Conservation (phyloP, 2,888 invertebrate species). For the Oasisia sp. region DNA sequence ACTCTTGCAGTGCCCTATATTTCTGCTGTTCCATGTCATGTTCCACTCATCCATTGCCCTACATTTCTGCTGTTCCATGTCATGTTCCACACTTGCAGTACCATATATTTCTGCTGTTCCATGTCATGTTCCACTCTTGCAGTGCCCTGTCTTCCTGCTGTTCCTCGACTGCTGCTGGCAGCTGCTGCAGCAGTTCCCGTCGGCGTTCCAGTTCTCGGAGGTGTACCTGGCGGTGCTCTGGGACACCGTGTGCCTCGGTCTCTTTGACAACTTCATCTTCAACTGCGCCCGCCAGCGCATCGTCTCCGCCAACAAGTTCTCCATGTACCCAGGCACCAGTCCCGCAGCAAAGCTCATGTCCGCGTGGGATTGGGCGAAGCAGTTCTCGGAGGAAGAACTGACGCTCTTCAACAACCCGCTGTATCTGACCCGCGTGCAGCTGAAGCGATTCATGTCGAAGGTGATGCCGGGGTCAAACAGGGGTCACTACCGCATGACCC, state of each 20-base stretch:
- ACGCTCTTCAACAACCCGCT: slow-evolving; percentile 87
- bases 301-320: background rate
- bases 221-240: slow-evolving; percentile 91
- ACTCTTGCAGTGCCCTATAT: background rate
- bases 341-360: slow-evolving; percentile 33
- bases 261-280: slow-evolving; percentile 93
- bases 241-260: slow-evolving; percentile 87
- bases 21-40: slow-evolving; percentile 30
- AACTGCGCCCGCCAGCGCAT: slow-evolving; percentile 82
- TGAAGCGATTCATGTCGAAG: slow-evolving; percentile 13
- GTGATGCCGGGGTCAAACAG: background rate
- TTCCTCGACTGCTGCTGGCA: slow-evolving; percentile 96
- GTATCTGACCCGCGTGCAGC: slow-evolving; percentile 60
- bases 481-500: background rate
- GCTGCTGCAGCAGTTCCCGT: slow-evolving; percentile 85
- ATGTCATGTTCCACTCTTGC: slow-evolving; percentile 77
- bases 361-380: slow-evolving; percentile 91
- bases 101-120: slow-evolving; percentile 88
- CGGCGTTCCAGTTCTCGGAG: slow-evolving; percentile 90
- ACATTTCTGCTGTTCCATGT: slow-evolving; percentile 28
- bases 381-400: slow-evolving; percentile 84
- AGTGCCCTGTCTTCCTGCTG: slow-evolving; percentile 87
- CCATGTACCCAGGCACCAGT: slow-evolving; percentile 20
- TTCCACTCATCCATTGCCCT: background rate
- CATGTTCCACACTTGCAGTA: slow-evolving; percentile 70